Evolutionary conservation across 2,113 vertebrate species (phyloP).

Genomic region (Nesoenas mayeri): DNA sequence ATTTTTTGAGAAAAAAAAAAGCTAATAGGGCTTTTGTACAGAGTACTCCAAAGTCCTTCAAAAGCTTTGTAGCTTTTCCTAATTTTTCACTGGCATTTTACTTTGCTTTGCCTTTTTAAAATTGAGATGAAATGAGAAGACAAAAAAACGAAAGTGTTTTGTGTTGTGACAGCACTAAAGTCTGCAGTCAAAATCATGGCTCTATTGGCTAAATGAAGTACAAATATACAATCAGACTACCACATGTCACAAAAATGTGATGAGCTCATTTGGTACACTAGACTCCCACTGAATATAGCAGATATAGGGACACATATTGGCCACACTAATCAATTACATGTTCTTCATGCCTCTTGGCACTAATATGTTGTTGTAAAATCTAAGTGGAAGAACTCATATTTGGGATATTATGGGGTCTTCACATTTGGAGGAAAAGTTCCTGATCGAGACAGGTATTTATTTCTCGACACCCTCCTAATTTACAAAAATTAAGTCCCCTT

Average conservation of each 20-base stretch:
- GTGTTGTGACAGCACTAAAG: neutral
- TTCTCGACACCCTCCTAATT: neutral
- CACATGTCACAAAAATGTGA: neutral
- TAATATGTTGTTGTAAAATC: neutral
- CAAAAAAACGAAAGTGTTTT: neutral
- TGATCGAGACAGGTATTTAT: neutral
- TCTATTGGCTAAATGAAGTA: neutral
- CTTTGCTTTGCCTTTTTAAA: neutral
- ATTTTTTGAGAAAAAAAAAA: neutral
- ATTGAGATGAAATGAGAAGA: neutral
- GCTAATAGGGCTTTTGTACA: neutral
- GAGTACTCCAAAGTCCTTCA: neutral
- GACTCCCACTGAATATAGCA: neutral
- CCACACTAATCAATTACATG: neutral
- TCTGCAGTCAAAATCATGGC: neutral
- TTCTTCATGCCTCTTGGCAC: neutral
- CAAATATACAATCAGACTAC: neutral
- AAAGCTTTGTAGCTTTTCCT: neutral
- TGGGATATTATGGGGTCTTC: neutral
- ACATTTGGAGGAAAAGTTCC: neutral
- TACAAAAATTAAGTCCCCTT: neutral
- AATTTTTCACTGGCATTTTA: neutral
- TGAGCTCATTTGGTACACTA: neutral
- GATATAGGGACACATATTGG: neutral
- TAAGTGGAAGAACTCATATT: fast-evolving